phyloP scores from a whole-genome alignment of 2,113 vertebrate genomes.

The Hemiscyllium ocellatum region DNA sequence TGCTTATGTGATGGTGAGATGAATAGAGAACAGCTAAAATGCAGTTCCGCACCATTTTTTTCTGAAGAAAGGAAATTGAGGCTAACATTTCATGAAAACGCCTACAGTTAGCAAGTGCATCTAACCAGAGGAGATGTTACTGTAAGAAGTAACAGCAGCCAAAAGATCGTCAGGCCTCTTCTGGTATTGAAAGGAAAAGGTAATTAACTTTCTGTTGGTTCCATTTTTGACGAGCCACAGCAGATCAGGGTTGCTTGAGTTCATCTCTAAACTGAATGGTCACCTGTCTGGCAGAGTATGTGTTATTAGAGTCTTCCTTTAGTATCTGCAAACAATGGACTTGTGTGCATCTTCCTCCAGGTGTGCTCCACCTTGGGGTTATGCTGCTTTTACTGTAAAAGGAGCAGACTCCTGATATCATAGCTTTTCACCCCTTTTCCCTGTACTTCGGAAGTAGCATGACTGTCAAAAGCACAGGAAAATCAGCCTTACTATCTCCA shows the following conservation, averaged over 20 bases:
- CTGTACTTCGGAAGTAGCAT: background rate
- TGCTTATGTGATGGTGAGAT: conserved; percentile 68
- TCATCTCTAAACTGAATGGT: background rate
- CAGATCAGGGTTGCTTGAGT: background rate
- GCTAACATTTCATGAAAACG: background rate
- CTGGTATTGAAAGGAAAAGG: background rate
- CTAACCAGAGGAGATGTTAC: background rate
- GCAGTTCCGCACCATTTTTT: background rate
- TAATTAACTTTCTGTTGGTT: background rate
- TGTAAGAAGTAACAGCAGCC: background rate
- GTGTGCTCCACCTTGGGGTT: background rate
- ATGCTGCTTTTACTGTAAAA: background rate
- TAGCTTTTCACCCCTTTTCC: background rate
- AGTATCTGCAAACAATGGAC: background rate
- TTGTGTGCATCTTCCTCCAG: background rate
- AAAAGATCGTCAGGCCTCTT: background rate
- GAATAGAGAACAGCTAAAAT: conserved; percentile 65
- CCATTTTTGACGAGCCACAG: background rate
- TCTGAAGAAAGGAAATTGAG: background rate
- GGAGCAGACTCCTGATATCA: background rate
- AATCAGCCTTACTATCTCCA: background rate
- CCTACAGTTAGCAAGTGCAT: background rate
- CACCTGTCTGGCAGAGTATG: background rate
- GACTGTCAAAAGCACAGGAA: background rate
- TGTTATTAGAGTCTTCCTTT: background rate